Base-by-base conservation (phyloP, 2,888 invertebrate species). In the Stenolophus ochropezus region DNA sequence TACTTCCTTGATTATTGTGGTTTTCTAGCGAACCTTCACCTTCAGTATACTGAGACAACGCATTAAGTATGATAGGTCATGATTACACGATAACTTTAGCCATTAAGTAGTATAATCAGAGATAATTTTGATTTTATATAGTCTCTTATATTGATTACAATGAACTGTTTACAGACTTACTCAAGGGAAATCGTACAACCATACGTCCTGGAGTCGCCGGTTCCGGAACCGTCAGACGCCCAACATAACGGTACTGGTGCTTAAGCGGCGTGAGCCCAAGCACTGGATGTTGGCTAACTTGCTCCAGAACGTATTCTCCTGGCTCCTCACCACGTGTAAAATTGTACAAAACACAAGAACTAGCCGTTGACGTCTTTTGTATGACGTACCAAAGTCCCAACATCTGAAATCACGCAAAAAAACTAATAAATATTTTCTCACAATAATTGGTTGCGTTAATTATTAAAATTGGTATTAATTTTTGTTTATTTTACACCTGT, bases 341-440 rank as follows among this genome's bases (percentile, higher is more conserved):
- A 89, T 96, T 95, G 89, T 96, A 95, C 0, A 93, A 93, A 85
- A 96, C 92, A 88, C 96, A 96, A 85, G 93, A 92, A 79, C 95
- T 95, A 0, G 94, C 94, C 0, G 96, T 96, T 4, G 95, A 94
- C 0, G 96, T 96, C 89, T 96, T 96, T 89, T 96, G 94, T 49
- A 96, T 92, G 11, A 94, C 96, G 88, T 94, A 95, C 96, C 96
- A 96, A 14, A 94, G 89, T 0, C 96, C 96, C 82, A 96, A 89
- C 89, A 96, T 91, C 96, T 96, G 14, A 14, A 65, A 65, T 6
- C 3, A 65, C 71, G n/a, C n/a, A n/a, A n/a, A n/a, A n/a, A n/a
- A n/a, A n/a, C n/a, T n/a, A n/a, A n/a, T n/a, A n/a, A n/a, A n/a
- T n/a, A n/a, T n/a, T n/a, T n/a, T n/a, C n/a, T n/a, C n/a, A n/a